Conservation (phyloP, 2,113 vertebrate species). For the Ptilorrhoa leucosticta region DNA sequence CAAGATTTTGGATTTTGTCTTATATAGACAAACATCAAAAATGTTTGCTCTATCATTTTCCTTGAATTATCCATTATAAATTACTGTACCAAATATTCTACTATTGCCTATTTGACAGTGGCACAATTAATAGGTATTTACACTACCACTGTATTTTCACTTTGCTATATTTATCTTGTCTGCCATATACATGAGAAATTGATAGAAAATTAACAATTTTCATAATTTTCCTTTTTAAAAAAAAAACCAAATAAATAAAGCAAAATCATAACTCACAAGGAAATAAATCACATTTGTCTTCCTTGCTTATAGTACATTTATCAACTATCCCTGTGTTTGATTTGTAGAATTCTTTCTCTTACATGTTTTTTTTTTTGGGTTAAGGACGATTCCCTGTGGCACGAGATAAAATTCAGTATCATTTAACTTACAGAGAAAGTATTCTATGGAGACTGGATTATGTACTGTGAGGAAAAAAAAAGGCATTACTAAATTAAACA, state of each 20-base stretch:
- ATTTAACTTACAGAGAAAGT: neutral
- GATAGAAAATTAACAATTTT: conserved; percentile 20
- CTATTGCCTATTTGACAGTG: conserved; percentile 38
- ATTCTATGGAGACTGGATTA: conserved; percentile 25
- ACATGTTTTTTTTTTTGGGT: neutral
- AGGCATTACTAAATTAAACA: conserved; percentile 3
- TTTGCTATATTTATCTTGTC: conserved; percentile 2
- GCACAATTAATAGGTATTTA: conserved; percentile 42
- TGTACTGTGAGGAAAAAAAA: neutral
- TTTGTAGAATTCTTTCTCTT: neutral
- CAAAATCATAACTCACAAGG: neutral
- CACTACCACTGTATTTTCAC: conserved; percentile 13
- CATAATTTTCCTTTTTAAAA: neutral
- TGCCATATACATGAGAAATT: conserved; percentile 22
- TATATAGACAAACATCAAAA: conserved; percentile 13
- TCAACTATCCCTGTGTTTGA: neutral
- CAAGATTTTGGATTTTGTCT: conserved; percentile 19
- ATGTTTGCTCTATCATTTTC: conserved; percentile 11
- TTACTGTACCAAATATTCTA: conserved; percentile 21
- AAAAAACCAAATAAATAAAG: neutral
- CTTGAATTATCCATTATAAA: conserved; percentile 51
- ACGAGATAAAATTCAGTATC: neutral
- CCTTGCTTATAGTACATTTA: neutral
- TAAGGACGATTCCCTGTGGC: neutral
- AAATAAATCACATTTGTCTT: neutral